Conservation (phyloP, 2,113 vertebrate genomes). For the Setophaga kirtlandii region DNA sequence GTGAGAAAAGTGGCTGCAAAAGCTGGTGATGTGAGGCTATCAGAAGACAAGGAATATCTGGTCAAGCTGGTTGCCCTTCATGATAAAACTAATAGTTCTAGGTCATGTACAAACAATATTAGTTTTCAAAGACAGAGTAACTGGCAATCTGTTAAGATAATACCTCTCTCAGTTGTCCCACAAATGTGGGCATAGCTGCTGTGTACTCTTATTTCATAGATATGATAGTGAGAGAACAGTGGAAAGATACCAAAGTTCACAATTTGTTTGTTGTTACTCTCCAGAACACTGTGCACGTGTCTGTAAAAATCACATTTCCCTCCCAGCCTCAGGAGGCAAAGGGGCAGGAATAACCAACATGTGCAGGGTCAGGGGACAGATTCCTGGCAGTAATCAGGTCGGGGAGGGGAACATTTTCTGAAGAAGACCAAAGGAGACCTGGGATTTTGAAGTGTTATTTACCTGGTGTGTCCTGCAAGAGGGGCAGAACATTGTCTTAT, state of each 20-base stretch:
- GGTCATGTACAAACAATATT: not conserved
- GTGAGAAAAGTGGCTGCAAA: not conserved
- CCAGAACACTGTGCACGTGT: not conserved
- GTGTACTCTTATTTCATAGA: not conserved
- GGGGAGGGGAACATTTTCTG: not conserved
- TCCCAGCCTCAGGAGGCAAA: not conserved
- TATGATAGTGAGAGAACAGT: not conserved
- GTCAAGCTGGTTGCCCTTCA: not conserved
- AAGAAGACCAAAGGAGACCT: not conserved
- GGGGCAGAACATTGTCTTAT: not conserved
- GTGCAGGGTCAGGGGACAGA: not conserved
- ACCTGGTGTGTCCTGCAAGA: not conserved
- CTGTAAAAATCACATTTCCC: not conserved
- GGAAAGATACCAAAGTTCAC: not conserved
- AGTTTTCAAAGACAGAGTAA: not conserved
- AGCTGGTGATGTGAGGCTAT: not conserved
- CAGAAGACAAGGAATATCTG: not conserved
- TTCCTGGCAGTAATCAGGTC: not conserved
- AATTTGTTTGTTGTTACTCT: not conserved
- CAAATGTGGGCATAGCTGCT: not conserved
- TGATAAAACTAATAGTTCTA: not conserved
- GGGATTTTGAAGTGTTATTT: not conserved
- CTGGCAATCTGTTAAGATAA: not conserved
- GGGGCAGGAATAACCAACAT: not conserved
- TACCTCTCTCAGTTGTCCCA: not conserved